Conservation (phyloP, 1,140 invertebrate species). For the Camponotus vicinus region DNA sequence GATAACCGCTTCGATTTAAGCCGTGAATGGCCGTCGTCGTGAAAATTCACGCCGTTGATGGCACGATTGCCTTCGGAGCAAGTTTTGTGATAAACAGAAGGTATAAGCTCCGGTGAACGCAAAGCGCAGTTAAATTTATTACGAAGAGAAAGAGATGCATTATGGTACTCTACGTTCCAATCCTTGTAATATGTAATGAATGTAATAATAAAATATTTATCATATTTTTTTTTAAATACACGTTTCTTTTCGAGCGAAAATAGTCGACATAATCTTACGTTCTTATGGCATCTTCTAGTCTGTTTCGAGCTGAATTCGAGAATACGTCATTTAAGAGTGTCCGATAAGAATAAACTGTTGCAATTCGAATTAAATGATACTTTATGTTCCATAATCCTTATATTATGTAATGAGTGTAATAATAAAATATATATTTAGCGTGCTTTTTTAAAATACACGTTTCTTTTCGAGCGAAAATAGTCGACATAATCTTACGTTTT, state of each 20-base stretch:
- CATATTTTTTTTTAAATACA: background rate
- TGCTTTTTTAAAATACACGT: background rate
- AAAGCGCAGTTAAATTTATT: background rate
- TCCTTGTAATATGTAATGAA: background rate
- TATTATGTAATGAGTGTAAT: too few relatives aligned
- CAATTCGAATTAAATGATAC: too few relatives aligned
- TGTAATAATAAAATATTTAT: slow-evolving; percentile 12
- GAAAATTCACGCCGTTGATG: slow-evolving; percentile 20
- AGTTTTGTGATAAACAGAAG: background rate
- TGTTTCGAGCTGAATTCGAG: too few relatives aligned
- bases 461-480: background rate
- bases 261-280: background rate
- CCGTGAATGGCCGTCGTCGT: background rate
- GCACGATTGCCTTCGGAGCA: slow-evolving; percentile 2
- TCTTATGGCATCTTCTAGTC: background rate
- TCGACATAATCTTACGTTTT: background rate
- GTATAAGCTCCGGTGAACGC: background rate
- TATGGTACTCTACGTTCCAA: background rate
- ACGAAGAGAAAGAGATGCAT: background rate
- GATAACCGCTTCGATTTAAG: slow-evolving; percentile 39
- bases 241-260: background rate
- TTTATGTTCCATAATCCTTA: too few relatives aligned
- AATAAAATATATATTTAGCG: background rate
- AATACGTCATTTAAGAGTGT: too few relatives aligned
- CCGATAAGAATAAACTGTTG: too few relatives aligned